Conservation (phyloP, 2,797 vertebrate genomes). For the Rhodeus uyekii region DNA sequence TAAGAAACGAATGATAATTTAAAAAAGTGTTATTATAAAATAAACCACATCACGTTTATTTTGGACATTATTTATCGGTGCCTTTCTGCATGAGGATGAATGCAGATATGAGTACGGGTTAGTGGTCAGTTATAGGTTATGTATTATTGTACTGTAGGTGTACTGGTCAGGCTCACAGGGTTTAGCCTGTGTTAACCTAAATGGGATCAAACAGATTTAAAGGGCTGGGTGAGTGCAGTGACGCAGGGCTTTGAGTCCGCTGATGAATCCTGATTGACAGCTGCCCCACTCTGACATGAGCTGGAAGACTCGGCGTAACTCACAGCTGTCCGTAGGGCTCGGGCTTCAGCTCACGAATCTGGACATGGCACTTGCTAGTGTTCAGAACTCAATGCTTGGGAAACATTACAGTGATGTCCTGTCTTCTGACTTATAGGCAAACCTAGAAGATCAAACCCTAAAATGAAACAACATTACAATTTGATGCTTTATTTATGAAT, state of each 20-base stretch:
- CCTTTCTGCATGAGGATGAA: neutral
- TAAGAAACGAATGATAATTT: too few species aligned
- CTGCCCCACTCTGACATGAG: slow-evolving; percentile 61
- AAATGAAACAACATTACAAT: neutral
- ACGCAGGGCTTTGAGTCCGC: slow-evolving; percentile 73
- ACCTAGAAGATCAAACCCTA: neutral
- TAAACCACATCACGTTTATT: too few species aligned
- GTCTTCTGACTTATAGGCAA: too few species aligned
- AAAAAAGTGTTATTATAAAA: too few species aligned
- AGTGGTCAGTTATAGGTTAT: neutral
- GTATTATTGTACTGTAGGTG: neutral
- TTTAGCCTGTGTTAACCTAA: slow-evolving; percentile 70
- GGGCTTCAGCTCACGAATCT: neutral
- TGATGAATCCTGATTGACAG: slow-evolving; percentile 69
- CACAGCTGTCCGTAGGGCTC: slow-evolving; percentile 10
- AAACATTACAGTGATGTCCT: neutral
- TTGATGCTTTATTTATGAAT: neutral
- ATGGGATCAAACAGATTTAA: slow-evolving; percentile 81
- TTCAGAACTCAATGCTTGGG: neutral
- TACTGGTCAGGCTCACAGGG: slow-evolving; percentile 8
- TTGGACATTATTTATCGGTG: neutral
- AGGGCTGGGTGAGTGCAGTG: slow-evolving; percentile 69
- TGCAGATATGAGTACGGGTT: neutral
- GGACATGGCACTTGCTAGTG: neutral
- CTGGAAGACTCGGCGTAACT: slow-evolving; percentile 41